These are phyloP conservation scores for Parazoanthus atlanticus DNA, from an alignment of 92 coral and sea anemone genomes.

Conservation along the genomic window DNA sequence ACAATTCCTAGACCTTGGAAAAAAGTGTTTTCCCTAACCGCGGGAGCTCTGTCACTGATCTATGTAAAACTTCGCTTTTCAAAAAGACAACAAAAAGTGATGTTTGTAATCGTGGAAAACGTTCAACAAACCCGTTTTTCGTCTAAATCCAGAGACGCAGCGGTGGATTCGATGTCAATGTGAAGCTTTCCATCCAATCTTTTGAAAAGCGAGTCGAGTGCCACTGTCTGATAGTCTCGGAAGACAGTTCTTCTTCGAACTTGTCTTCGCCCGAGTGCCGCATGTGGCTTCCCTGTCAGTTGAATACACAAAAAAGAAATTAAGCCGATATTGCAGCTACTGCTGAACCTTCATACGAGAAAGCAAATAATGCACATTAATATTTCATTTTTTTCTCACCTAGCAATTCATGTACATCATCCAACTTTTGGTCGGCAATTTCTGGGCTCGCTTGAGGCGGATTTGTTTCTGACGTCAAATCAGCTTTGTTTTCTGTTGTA, in stretches of 20 bases:
- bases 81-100: too few species aligned
- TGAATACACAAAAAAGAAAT: background rate
- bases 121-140: slow-evolving; percentile 23
- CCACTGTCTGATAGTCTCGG: slow-evolving; percentile 23
- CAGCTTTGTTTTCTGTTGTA: background rate
- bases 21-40: too few species aligned
- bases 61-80: too few species aligned
- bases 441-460: background rate
- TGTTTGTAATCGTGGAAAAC: too few species aligned
- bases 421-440: background rate
- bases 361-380: background rate
- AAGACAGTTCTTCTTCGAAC: slow-evolving; percentile 10
- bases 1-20: too few species aligned
- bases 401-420: background rate
- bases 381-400: background rate
- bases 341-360: background rate
- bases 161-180: background rate
- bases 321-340: slow-evolving; percentile 4
- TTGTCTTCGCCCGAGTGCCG: background rate
- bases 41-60: too few species aligned
- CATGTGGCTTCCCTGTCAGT: background rate
- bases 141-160: slow-evolving; percentile 23
- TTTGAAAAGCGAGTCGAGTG: slow-evolving; percentile 32
- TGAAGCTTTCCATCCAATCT: slow-evolving; percentile 19
- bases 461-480: background rate